Base-by-base conservation (phyloP, 1,140 invertebrate species). In the Eueides isabella region DNA sequence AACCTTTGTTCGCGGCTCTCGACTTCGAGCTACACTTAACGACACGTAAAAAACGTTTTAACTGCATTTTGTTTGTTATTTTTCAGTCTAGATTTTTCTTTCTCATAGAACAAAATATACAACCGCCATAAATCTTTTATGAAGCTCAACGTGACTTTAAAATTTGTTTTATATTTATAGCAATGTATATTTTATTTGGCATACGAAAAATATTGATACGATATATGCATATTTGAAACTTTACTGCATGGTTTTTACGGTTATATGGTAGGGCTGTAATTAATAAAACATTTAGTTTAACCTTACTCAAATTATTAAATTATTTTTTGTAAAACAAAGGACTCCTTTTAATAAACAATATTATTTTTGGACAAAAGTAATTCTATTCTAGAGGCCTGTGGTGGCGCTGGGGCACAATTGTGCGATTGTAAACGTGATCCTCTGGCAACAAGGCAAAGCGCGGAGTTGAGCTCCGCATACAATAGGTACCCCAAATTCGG, bases 1-100 rank as follows among this genome's bases (percentile, higher is more conserved):
- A 77, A 74, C 79, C 82, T 85, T 86, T 86, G 79, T 80, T 74
- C 65, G n/a, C 35, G 3, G 48, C 71, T 71, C 68, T 68, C 76
- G 85, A 86, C 84, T 86, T 85, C 80, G 81, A 80, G 77, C 78
- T 80, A 81, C 82, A 86, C 84, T 88, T 85, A 55, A 55, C 44
- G 61, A 83, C 23, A 61, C 33, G 29, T 69, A 33, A 69, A 78
- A 80, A 82, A 80, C 85, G 84, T 84, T 86, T 88, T 80, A 86
- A 85, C 78, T 80, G 72, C 61, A 85, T 87, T 76, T 74, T 28
- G 74, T 41, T 67, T 70, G 64, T 81, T 81, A 85, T 79, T 73
- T 75, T 84, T 81, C 77, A 81, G 82, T 82, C 71, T 55, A 55
- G 48, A 9, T 55, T 55, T 55, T 55, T 55, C 48, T 55, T 55